These are phyloP conservation scores for Genyomyrus donnyi DNA, from an alignment of 2,113 vertebrate species.

Conservation along the genomic window DNA sequence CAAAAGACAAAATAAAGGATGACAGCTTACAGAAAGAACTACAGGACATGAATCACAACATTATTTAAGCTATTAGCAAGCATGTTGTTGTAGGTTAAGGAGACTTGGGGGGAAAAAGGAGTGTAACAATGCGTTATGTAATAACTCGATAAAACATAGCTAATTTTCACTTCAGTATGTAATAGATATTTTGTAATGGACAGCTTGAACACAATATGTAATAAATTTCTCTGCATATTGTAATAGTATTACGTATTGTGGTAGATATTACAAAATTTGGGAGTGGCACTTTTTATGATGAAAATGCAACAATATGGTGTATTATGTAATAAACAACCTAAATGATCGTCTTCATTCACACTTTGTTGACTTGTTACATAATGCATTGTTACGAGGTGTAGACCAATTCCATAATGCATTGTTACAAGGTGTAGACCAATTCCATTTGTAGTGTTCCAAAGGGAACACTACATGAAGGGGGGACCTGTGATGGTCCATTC, in stretches of 20 bases:
- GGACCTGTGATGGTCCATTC: background rate
- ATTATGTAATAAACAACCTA: background rate
- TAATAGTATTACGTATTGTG: background rate
- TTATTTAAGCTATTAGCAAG: background rate
- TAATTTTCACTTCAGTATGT: background rate
- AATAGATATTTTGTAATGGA: background rate
- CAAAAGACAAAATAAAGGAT: background rate
- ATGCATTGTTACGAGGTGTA: background rate
- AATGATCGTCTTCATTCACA: background rate
- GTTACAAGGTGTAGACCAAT: background rate
- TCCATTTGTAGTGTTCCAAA: background rate
- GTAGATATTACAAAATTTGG: background rate
- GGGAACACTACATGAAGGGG: background rate
- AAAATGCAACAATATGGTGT: background rate
- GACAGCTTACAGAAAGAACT: background rate
- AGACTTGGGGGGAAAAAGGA: background rate
- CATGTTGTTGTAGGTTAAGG: background rate
- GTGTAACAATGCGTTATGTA: background rate
- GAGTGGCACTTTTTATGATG: background rate
- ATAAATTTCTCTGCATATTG: background rate
- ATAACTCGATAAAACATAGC: background rate
- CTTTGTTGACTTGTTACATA: background rate
- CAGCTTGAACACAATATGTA: too few relatives aligned
- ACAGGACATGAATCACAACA: background rate
- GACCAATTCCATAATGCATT: background rate